Evolutionary conservation across 2,797 vertebrate genomes (phyloP).

Genomic region (Poliocrania exsul): DNA sequence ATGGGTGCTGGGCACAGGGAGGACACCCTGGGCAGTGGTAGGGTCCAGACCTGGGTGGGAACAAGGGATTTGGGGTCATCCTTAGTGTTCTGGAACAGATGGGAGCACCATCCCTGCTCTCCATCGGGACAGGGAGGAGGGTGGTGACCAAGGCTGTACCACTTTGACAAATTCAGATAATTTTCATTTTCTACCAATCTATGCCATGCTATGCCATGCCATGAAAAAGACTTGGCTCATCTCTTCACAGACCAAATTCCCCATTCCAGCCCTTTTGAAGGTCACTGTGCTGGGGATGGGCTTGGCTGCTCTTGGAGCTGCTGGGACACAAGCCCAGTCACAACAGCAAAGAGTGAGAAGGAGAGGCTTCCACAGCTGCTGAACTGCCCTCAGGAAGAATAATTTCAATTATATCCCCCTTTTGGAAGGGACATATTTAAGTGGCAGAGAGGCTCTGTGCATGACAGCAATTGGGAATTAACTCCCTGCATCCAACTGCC

Average conservation of each 20-base stretch:
- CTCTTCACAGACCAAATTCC: neutral
- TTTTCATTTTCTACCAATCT: neutral
- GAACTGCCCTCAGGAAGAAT: neutral
- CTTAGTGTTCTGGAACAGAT: neutral
- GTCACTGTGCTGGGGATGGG: neutral
- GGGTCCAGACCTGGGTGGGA: neutral
- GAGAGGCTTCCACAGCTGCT: neutral
- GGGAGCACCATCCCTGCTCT: neutral
- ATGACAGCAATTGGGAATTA: neutral
- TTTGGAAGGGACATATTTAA: conserved; percentile 26
- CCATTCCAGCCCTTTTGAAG: neutral
- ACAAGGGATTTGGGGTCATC: neutral
- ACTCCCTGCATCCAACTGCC: conserved; percentile 22
- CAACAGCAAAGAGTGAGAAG: neutral
- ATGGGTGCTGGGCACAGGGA: fast-evolving
- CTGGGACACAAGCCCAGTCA: neutral
- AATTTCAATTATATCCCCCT: conserved; percentile 9
- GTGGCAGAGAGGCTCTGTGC: neutral
- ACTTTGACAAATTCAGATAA: neutral
- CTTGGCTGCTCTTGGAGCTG: neutral
- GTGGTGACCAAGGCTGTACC: fast-evolving
- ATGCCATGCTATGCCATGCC: fast-evolving
- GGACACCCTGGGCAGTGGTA: too few species aligned
- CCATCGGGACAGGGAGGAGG: fast-evolving
- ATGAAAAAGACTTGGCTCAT: neutral